These are phyloP conservation scores for Hemithea aestivaria DNA, from an alignment of 2,888 invertebrate genomes.

Conservation along the genomic window DNA sequence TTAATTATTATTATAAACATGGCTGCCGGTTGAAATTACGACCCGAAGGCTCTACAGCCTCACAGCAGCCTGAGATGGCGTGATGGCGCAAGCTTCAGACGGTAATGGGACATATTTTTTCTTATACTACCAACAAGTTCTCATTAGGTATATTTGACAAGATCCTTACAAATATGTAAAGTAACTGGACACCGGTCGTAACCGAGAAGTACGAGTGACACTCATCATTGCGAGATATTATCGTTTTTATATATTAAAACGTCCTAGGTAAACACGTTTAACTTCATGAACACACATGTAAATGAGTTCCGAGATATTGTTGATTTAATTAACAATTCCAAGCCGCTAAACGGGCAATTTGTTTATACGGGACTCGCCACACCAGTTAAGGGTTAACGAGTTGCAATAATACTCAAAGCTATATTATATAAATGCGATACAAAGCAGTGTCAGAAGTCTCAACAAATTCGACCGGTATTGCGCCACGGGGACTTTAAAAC, in stretches of 20 bases:
- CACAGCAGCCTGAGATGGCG: too few species aligned
- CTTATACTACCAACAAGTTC: slow-evolving; percentile 33
- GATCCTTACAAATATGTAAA: slow-evolving; percentile 33
- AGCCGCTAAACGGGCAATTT: slow-evolving; percentile 62
- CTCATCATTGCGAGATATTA: slow-evolving; percentile 46
- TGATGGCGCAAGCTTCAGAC: too few species aligned
- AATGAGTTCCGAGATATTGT: slow-evolving; percentile 45
- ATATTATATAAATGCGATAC: slow-evolving; percentile 43
- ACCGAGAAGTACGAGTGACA: slow-evolving; percentile 28
- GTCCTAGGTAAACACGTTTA: slow-evolving; percentile 57
- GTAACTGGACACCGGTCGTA: slow-evolving; percentile 32
- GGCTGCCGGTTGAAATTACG: too few species aligned
- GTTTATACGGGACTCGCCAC: slow-evolving; percentile 62
- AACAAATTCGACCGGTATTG: slow-evolving; percentile 12
- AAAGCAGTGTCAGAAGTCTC: slow-evolving; percentile 2
- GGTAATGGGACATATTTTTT: too few species aligned
- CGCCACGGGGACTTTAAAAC: slow-evolving; percentile 11
- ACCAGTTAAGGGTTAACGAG: slow-evolving; percentile 61
- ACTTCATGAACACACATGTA: slow-evolving; percentile 39
- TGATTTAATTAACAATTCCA: slow-evolving; percentile 68
- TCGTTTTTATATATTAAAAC: slow-evolving; percentile 53
- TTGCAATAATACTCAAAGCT: slow-evolving; percentile 38
- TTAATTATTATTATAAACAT: slow-evolving; percentile 10
- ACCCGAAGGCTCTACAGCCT: too few species aligned
- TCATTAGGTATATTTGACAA: slow-evolving; percentile 34